phyloP scores from a whole-genome alignment of 2,797 vertebrate genomes.

The Huso huso region DNA sequence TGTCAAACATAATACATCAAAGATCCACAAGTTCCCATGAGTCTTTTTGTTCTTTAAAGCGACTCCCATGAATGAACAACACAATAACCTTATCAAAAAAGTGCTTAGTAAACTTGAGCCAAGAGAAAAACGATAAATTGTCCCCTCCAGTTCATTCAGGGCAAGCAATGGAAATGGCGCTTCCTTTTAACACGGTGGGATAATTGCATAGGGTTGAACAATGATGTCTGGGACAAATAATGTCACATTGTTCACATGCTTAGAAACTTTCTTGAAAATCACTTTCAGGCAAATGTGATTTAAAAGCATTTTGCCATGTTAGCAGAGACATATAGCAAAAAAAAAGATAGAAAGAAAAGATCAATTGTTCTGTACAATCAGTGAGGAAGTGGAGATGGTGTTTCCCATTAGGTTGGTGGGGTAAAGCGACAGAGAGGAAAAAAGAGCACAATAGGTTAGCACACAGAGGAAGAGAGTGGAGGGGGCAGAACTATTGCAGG shows the following conservation, averaged over 20 bases:
- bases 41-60: not conserved
- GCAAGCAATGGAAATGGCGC: not conserved
- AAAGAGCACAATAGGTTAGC: constrained; percentile 43
- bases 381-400: constrained; percentile 53
- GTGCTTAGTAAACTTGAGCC: not conserved
- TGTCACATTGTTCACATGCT: constrained; percentile 36
- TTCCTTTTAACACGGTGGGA: not conserved
- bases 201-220: constrained; percentile 24
- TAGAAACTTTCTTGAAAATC: constrained; percentile 10
- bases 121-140: not conserved
- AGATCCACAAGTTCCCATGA: no score
- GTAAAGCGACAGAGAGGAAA: constrained; percentile 30
- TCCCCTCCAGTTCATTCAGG: not conserved
- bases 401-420: constrained; percentile 43
- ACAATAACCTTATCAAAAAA: not conserved
- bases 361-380: constrained; percentile 51
- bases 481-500: constrained; percentile 31
- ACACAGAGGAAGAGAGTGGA: constrained; percentile 17
- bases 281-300: constrained; percentile 31
- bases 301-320: constrained; percentile 41
- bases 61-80: not conserved
- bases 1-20: no score
- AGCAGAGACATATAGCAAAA: not conserved
- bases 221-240: constrained; percentile 14
- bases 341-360: constrained; percentile 21